Conservation (phyloP, 2,888 invertebrate species). For the Unio delphinus region DNA sequence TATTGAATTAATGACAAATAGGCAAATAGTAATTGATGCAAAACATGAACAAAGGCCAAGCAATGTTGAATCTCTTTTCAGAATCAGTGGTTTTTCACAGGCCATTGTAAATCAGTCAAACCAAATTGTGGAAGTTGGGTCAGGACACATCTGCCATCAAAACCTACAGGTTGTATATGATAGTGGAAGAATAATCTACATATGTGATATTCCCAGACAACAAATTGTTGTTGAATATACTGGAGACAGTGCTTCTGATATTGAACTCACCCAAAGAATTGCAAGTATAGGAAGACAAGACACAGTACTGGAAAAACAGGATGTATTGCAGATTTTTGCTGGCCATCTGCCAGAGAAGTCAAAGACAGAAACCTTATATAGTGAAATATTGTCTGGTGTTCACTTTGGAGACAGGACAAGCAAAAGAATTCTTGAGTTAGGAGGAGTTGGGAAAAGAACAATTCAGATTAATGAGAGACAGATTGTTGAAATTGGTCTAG, state of each 20-base stretch:
- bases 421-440: too few relatives aligned
- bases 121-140: constrained; percentile 21
- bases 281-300: background rate
- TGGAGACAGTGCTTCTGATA: constrained; percentile 17
- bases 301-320: background rate
- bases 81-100: too few relatives aligned
- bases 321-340: background rate
- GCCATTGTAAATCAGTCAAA: too few relatives aligned
- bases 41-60: constrained; percentile 4
- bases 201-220: constrained; percentile 10
- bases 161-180: constrained; percentile 8
- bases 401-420: background rate
- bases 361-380: too few relatives aligned
- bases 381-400: background rate
- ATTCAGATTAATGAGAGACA: constrained; percentile 13
- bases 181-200: constrained; percentile 14
- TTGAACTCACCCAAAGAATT: constrained; percentile 11
- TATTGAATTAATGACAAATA: too few relatives aligned
- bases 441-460: too few relatives aligned
- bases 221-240: constrained; percentile 14
- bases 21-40: constrained; percentile 11
- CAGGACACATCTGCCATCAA: constrained; percentile 16
- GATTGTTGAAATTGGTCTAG: constrained; percentile 20
- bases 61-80: constrained; percentile 3
- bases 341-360: too few relatives aligned